These are phyloP conservation scores for Strigops habroptila DNA, from an alignment of 2,113 vertebrate genomes.

Conservation along the genomic window DNA sequence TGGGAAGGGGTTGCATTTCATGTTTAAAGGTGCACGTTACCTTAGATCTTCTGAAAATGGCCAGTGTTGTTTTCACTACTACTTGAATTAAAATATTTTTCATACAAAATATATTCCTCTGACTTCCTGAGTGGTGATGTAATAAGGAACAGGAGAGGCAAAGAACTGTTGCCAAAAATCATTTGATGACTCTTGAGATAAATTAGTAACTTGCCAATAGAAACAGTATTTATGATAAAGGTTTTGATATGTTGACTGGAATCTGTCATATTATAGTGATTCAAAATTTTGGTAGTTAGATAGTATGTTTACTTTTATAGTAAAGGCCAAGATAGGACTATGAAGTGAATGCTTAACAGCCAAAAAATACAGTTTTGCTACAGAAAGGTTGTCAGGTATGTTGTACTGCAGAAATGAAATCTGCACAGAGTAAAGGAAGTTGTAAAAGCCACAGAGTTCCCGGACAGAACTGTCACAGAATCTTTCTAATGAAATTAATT, in stretches of 20 bases:
- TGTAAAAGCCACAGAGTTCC: not conserved
- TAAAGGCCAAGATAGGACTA: not conserved
- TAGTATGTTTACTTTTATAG: not conserved
- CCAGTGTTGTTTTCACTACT: not conserved
- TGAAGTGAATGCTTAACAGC: not conserved
- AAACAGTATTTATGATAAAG: not conserved
- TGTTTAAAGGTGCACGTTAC: not conserved
- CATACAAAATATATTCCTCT: not conserved
- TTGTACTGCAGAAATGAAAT: not conserved
- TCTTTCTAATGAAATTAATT: slow-evolving; percentile 36
- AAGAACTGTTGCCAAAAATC: not conserved
- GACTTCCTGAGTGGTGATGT: not conserved
- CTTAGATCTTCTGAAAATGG: not conserved
- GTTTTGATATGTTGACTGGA: not conserved
- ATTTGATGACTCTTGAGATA: not conserved
- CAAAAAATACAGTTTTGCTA: not conserved
- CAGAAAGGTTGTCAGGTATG: not conserved
- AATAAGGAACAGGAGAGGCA: not conserved
- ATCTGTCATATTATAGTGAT: not conserved
- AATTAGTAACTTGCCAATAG: not conserved
- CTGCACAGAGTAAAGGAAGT: not conserved
- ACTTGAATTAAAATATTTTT: not conserved
- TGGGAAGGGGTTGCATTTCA: not conserved
- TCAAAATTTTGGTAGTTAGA: not conserved
- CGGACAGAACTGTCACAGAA: not conserved